phyloP scores from a whole-genome alignment of 2,113 vertebrate species.

The Pelmatolapia mariae region DNA sequence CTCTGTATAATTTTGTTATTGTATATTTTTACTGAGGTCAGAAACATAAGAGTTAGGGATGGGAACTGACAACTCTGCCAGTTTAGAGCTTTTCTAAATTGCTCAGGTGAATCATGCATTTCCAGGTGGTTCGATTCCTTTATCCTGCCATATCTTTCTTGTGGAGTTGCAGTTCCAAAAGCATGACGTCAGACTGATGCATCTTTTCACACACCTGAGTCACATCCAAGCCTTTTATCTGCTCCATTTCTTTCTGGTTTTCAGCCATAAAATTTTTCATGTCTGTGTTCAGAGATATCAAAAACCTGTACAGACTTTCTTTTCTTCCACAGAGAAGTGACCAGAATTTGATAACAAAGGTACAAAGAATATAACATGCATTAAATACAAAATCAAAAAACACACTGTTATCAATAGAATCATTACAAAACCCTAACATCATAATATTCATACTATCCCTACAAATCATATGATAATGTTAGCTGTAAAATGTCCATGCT shows the following conservation, averaged over 20 bases:
- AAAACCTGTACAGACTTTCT: neutral
- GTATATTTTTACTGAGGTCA: neutral
- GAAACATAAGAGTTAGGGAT: neutral
- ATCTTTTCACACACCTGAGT: neutral
- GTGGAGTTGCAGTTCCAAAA: neutral
- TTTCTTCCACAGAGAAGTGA: neutral
- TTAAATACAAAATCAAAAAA: neutral
- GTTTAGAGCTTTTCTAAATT: neutral
- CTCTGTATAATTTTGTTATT: neutral
- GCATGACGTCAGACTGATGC: neutral
- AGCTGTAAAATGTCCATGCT: neutral
- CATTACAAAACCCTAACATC: neutral
- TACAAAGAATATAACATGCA: neutral
- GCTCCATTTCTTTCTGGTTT: neutral
- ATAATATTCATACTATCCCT: neutral
- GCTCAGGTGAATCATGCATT: neutral
- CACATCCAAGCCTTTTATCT: neutral
- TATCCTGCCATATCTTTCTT: neutral
- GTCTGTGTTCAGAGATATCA: neutral
- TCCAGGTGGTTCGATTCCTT: fast-evolving
- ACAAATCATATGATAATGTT: neutral
- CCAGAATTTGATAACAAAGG: neutral
- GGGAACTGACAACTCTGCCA: neutral
- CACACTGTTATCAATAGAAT: neutral
- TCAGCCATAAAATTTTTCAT: neutral